Conservation (phyloP, 2,797 vertebrate species). For the Dermochelys coriacea region DNA sequence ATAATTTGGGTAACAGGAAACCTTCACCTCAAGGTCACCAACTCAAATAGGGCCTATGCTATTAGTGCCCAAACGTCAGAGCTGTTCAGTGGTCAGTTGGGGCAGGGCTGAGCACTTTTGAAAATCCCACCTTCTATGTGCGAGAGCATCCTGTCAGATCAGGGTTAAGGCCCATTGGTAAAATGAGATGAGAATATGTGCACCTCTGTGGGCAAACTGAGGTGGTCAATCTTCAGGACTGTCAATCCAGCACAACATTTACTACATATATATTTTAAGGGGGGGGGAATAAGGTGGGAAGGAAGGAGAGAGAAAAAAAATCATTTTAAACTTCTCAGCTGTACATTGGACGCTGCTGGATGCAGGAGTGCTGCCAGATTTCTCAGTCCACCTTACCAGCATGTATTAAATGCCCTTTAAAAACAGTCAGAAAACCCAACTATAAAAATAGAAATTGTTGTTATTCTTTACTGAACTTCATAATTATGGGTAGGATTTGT, state of each 20-base stretch:
- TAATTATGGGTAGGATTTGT: slow-evolving; percentile 55
- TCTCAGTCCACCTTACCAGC: slow-evolving; percentile 37
- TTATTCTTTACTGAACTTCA: slow-evolving; percentile 29
- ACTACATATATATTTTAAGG: background rate
- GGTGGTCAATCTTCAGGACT: background rate
- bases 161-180: background rate
- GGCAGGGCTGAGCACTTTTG: rapidly evolving
- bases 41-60: background rate
- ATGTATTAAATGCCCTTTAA: slow-evolving; percentile 70
- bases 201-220: background rate
- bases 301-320: background rate
- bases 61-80: background rate
- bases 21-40: background rate
- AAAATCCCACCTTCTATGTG: background rate
- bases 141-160: background rate
- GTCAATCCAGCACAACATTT: background rate
- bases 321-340: slow-evolving; percentile 10
- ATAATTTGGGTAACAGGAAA: background rate
- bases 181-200: background rate
- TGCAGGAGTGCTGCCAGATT: slow-evolving; percentile 57
- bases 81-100: background rate
- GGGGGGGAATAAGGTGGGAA: background rate
- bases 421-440: slow-evolving; percentile 19
- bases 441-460: slow-evolving; percentile 68
- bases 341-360: slow-evolving; percentile 16